phyloP scores from a whole-genome alignment of 2,888 invertebrate species.

The Trichacis sp. region DNA sequence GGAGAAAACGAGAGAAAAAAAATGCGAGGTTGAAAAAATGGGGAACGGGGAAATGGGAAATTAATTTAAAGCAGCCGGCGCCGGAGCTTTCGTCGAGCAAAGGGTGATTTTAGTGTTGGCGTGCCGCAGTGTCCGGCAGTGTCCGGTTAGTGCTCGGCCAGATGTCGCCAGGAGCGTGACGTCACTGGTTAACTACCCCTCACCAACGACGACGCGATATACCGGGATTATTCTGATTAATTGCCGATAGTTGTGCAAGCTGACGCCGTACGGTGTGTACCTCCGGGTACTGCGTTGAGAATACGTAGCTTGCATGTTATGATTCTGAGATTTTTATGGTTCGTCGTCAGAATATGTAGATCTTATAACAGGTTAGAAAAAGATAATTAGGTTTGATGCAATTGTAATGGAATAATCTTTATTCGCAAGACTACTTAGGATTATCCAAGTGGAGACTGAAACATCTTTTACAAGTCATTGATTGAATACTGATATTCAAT shows the following conservation, averaged over 20 bases:
- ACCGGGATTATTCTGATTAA: conserved; percentile 69
- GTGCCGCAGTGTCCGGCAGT: conserved; percentile 57
- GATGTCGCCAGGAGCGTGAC: conserved; percentile 69
- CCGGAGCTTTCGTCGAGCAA: conserved; percentile 46
- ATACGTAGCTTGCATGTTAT: no score
- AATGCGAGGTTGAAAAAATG: neutral
- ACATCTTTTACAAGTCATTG: no score
- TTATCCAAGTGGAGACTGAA: no score
- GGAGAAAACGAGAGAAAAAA: neutral
- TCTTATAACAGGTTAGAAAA: no score
- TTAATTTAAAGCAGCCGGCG: conserved; percentile 64
- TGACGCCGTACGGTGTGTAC: conserved; percentile 62
- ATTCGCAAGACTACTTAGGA: no score
- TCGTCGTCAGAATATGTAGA: no score
- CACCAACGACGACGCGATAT: conserved; percentile 55
- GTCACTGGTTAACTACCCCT: conserved; percentile 68
- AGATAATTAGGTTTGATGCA: no score
- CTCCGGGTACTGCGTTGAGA: no score
- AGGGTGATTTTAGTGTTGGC: conserved; percentile 63
- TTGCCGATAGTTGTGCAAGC: conserved; percentile 69
- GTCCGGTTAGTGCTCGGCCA: conserved; percentile 60
- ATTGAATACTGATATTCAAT: no score
- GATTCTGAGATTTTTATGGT: no score
- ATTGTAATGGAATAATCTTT: no score
- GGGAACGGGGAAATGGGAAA: conserved; percentile 47